Percentiles rank a stretch among this genome's conserved stretches.
These are phyloP conservation scores for Ips nitidus DNA, from an alignment of 1,140 invertebrate genomes.

Conservation along the genomic window DNA sequence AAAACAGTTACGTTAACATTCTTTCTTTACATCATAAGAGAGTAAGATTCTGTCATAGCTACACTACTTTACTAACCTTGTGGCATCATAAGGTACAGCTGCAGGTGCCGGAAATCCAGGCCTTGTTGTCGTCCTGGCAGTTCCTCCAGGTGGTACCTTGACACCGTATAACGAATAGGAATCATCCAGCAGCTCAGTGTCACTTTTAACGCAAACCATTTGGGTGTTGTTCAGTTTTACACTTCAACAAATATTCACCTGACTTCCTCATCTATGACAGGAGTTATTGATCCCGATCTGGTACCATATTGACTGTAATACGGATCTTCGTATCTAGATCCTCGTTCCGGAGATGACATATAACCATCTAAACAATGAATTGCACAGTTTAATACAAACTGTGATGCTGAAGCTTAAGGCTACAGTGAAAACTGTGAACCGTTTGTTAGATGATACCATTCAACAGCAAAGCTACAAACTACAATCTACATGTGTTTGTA, in stretches of 20 bases:
- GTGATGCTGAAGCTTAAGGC: no score
- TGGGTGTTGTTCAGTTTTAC: neutral
- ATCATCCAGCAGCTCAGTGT: conserved; percentile 74
- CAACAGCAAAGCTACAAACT: no score
- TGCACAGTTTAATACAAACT: neutral
- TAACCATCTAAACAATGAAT: conserved; percentile 65
- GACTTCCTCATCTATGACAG: conserved; percentile 88
- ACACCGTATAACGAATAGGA: conserved; percentile 77
- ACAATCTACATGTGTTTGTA: no score
- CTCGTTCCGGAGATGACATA: conserved; percentile 83
- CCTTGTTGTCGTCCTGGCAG: conserved; percentile 55
- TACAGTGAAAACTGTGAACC: no score
- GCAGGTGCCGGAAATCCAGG: conserved; percentile 56
- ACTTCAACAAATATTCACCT: conserved; percentile 58
- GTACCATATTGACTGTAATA: conserved; percentile 80
- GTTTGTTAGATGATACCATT: no score
- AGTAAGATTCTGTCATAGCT: neutral
- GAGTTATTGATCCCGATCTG: conserved; percentile 75
- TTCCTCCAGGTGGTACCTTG: conserved; percentile 61
- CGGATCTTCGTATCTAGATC: conserved; percentile 78
- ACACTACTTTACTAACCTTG: conserved; percentile 52
- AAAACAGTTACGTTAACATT: conserved; percentile 18
- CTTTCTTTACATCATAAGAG: no score
- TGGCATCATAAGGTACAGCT: conserved; percentile 60
- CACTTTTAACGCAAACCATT: conserved; percentile 55